Evolutionary conservation across 1,140 invertebrate genomes (phyloP), one percentile per base, ranked within the genome.

Genomic region (Drosophila parvula): DNA sequence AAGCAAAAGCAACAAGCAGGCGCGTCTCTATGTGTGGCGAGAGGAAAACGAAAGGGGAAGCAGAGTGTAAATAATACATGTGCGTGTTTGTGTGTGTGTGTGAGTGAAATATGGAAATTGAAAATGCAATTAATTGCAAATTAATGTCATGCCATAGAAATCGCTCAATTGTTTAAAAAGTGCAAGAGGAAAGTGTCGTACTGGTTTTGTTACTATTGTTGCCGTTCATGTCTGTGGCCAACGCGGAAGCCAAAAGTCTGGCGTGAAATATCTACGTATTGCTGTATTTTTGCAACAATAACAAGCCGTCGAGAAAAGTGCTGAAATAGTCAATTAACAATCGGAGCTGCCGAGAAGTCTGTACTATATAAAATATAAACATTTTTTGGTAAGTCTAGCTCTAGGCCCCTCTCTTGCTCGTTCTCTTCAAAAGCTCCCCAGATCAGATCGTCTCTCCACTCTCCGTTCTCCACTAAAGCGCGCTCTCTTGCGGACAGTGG

Each of bases 41-140:
- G 56, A 43, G 58, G 81, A 78, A 80, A 77, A 50, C 71, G 61
- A 80, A 73, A 83, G 65, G 44, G 43, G 71, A 75, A 41, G 14
- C 12, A 48, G 32, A 45, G 70, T 62, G 57, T 55, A 55, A 55
- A 55, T 55, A 55, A 55, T 27, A 38, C 18, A 38, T 53, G 58
- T 62, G 61, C 55, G 78, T 51, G 41, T 44, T 41, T 62, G 55
- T 62, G 53, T 45, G 73, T 32, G 50, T 38, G 41, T 62, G 55
- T 41, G 18, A 48, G 45, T 38, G 41, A 64, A 62, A 60, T 63
- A 53, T 77, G 68, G 62, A 59, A 81, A 62, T 73, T 73, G 50
- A 70, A 82, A 67, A 75, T 82, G 45, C 67, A 67, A 50, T 79
- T 67, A 67, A 67, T 88, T 58, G 60, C 51, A 78, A 73, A 67